Evolutionary conservation across 2,888 invertebrate species (phyloP).

Genomic region (Watsonalla binaria): DNA sequence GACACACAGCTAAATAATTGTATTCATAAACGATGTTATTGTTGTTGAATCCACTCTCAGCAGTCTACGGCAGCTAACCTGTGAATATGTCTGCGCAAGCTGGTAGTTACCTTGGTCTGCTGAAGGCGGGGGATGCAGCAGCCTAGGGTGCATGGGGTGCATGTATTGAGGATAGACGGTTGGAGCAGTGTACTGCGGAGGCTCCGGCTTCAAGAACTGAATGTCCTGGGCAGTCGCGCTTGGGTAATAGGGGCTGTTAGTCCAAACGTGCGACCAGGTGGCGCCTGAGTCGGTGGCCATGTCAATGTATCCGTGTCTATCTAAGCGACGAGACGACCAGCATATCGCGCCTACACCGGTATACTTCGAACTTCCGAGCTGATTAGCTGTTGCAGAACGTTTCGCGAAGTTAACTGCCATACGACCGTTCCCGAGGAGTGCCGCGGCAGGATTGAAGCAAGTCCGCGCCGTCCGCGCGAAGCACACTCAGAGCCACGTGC

Average conservation of each 20-base stretch:
- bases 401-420: conserved; percentile 27
- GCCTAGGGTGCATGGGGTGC: too few relatives aligned
- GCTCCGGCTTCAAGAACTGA: too few relatives aligned
- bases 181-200: too few relatives aligned
- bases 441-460: conserved; percentile 62
- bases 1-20: conserved; percentile 1
- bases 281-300: conserved; percentile 55
- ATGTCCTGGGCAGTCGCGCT: too few relatives aligned
- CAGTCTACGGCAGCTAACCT: background rate
- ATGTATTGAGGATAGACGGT: too few relatives aligned
- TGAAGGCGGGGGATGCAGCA: too few relatives aligned
- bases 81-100: background rate
- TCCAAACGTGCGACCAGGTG: too few relatives aligned
- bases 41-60: background rate
- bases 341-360: conserved; percentile 47
- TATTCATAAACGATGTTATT: background rate
- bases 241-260: too few relatives aligned
- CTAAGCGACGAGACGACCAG: conserved; percentile 38
- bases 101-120: too few relatives aligned
- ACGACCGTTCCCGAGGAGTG: conserved; percentile 63
- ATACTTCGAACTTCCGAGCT: conserved; percentile 41
- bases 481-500: conserved; percentile 57
- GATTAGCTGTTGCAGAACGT: conserved; percentile 38
- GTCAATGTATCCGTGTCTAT: conserved; percentile 78
- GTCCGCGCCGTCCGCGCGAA: conserved; percentile 40